A percentile compares a stretch with the other conserved stretches of the same genome.
These are phyloP conservation scores for Cyprinodon tularosa DNA, from an alignment of 2,113 vertebrate species.

Conservation along the genomic window DNA sequence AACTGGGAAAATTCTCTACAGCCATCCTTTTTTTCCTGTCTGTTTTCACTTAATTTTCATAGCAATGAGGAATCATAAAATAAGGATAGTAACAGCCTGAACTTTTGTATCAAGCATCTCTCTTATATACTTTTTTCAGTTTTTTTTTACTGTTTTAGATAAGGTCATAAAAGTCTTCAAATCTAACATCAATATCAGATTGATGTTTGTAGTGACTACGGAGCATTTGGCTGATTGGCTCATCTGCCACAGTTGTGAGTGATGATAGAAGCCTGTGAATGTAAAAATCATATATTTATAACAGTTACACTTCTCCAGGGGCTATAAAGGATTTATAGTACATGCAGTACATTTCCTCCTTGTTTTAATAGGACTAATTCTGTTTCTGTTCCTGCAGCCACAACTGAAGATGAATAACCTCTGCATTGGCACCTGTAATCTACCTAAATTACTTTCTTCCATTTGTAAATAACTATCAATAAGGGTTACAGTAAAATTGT, in stretches of 20 bases:
- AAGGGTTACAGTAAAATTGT: neutral
- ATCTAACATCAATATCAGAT: neutral
- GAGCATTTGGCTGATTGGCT: neutral
- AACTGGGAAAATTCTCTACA: too few relatives aligned
- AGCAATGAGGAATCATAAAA: neutral
- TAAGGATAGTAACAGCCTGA: neutral
- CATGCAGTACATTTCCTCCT: neutral
- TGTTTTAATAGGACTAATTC: neutral
- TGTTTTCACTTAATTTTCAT: too few relatives aligned
- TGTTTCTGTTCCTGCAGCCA: neutral
- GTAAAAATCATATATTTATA: neutral
- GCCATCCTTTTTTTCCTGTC: too few relatives aligned
- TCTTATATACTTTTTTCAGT: neutral
- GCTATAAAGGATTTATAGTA: neutral
- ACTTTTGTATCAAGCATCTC: neutral
- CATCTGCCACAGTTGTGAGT: neutral
- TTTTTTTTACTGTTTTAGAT: neutral
- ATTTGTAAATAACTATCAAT: neutral
- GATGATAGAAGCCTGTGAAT: neutral
- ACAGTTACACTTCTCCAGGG: neutral
- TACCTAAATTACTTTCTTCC: neutral
- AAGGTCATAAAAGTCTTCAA: neutral
- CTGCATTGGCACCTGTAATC: neutral
- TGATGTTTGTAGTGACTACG: neutral
- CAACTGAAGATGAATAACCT: neutral